Conservation (phyloP, 2,888 invertebrate species). For the Drosophila villosipedis region DNA sequence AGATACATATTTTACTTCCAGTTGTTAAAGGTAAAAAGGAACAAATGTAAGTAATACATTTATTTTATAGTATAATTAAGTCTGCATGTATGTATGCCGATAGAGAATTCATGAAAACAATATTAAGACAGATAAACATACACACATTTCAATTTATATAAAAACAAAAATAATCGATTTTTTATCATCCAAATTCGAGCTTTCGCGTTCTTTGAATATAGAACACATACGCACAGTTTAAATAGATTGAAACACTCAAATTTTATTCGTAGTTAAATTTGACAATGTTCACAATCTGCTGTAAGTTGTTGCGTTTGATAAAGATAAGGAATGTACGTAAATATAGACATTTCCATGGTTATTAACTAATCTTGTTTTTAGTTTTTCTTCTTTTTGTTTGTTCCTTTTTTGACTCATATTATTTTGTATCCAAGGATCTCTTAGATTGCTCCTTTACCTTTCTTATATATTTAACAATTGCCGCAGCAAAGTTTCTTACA, state of each 20-base stretch:
- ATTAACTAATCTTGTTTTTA: not conserved
- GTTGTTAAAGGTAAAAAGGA: conserved; percentile 20
- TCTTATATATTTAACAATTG: not conserved
- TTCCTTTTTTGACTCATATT: not conserved
- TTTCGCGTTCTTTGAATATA: conserved; percentile 13
- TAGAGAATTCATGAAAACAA: conserved; percentile 17
- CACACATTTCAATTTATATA: not conserved
- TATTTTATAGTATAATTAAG: conserved; percentile 3
- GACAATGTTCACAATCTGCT: conserved; percentile 8
- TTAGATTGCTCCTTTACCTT: not conserved
- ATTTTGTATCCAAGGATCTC: not conserved
- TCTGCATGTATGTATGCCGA: conserved; percentile 2
- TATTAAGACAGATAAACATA: conserved; percentile 9
- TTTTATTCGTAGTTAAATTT: conserved; percentile 20
- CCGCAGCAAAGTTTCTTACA: not conserved
- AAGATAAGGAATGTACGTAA: conserved; percentile 4
- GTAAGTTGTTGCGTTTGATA: not conserved
- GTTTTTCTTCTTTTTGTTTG: not conserved
- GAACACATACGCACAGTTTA: conserved; percentile 20
- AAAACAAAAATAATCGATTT: conserved; percentile 11
- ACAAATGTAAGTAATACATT: conserved; percentile 20
- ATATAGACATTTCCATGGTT: conserved; percentile 3
- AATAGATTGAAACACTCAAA: conserved; percentile 27
- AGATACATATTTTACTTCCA: conserved; percentile 15
- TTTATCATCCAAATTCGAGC: conserved; percentile 13